phyloP scores from a whole-genome alignment of 2,113 vertebrate species.

The Sceloporus tristichus region DNA sequence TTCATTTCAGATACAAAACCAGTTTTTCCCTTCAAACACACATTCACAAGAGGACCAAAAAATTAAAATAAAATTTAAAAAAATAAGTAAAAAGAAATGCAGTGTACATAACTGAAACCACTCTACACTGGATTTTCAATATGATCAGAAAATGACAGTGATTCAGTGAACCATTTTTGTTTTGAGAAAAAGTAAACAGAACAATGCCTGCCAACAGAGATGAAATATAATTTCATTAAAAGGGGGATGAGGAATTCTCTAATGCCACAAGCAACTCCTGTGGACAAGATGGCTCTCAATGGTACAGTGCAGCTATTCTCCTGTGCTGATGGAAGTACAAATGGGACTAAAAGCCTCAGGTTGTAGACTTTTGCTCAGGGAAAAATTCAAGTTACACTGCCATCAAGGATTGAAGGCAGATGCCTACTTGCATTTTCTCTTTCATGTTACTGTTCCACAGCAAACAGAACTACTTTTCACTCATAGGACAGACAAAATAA shows the following conservation, averaged over 20 bases:
- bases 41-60: neutral
- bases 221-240: slow-evolving; percentile 20
- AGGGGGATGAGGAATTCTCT: slow-evolving; percentile 10
- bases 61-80: neutral
- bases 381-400: slow-evolving; percentile 13
- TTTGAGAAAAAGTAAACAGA: neutral
- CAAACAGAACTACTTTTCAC: neutral
- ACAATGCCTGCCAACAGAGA: neutral
- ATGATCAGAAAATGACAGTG: neutral
- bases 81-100: neutral
- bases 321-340: neutral
- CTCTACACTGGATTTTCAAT: neutral
- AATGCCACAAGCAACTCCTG: slow-evolving; percentile 5
- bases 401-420: slow-evolving; percentile 21
- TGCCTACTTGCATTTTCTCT: neutral
- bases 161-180: neutral
- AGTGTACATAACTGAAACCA: too few relatives aligned
- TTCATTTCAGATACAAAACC: slow-evolving; percentile 28
- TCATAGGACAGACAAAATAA: neutral
- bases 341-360: rapidly evolving
- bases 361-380: neutral
- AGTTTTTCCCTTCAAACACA: neutral
- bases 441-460: neutral
- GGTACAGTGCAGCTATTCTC: slow-evolving; percentile 15
- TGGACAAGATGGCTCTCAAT: neutral